A percentile compares a stretch with the other conserved stretches of the same genome.
Conservation (phyloP, 2,888 invertebrate species). For the Archaeoteleia sp. region DNA sequence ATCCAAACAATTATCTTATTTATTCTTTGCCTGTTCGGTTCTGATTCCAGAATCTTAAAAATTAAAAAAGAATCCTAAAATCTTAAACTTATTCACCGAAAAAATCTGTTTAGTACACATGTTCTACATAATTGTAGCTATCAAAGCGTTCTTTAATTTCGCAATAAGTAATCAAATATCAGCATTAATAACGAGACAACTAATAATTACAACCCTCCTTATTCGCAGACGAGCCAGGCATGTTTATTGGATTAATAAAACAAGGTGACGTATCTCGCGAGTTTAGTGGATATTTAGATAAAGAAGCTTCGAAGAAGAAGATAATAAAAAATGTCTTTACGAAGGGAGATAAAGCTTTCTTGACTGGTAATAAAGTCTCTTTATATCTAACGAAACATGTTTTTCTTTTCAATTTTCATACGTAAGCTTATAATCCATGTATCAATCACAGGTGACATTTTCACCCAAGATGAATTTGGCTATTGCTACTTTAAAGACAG, state of each 20-base stretch:
- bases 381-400: not conserved
- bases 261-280: constrained; percentile 81
- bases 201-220: constrained; percentile 66
- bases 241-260: constrained; percentile 86
- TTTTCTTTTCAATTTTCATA: too few species aligned
- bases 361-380: constrained; percentile 77
- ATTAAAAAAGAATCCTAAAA: too few species aligned
- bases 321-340: constrained; percentile 79
- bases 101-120: too few species aligned
- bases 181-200: not conserved
- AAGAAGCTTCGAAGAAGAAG: constrained; percentile 80
- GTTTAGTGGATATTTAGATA: constrained; percentile 82
- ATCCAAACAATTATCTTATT: too few species aligned
- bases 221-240: constrained; percentile 87
- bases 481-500: constrained; percentile 81
- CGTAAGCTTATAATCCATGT: constrained; percentile 5
- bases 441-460: constrained; percentile 75
- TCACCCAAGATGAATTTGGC: constrained; percentile 80
- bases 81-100: too few species aligned
- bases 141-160: not conserved
- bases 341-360: constrained; percentile 81
- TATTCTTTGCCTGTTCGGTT: too few species aligned
- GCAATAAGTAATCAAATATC: not conserved
- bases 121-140: too few species aligned
- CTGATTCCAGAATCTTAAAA: too few species aligned